Base-by-base conservation (phyloP, 2,113 vertebrate species). In the Periophthalmus modestus region DNA sequence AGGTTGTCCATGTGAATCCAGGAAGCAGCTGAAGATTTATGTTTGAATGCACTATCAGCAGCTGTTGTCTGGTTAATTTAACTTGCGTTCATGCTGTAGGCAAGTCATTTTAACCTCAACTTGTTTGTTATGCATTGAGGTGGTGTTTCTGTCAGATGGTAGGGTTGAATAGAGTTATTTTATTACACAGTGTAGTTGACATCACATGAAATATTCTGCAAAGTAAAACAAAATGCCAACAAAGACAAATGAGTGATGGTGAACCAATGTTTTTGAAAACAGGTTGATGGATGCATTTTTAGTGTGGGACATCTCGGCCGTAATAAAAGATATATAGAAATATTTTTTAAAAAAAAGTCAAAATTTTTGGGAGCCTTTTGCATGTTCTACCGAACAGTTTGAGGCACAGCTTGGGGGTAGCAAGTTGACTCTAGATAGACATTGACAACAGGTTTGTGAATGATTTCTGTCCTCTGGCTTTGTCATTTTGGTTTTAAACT, bases 11-110 rank as follows among this genome's bases (percentile, higher is more conserved):
- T 36, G 34, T 65, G 62, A 39, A 36, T 65, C 10, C 28, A 59
- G 21, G 21, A 28, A 59, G 5, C 21, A 59, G 57, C 21, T 65
- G 62, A n/a, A 65, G 62, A 65, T 65, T 65, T 39, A 65, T 65
- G 10, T 65, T 65, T 65, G 34, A 11, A 43, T 43, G 34, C 18
- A 10, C 19, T 12, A 39, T 39, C 62, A 39, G 34, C 34, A 12
- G 34, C 62, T 65, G 34, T 65, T n/a, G 33, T 36, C 15, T 7
- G 28, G n/a, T 23, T 65, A 5, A 39, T 10, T n/a, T 4, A 39
- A n/a, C 34, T 15, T 34, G 6, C n/a, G 14, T 65, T 39, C 18
- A 28, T 62, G 59, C 58, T 15, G 54, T 12, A 23, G n/a, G 12
- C 2, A n/a, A 10, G 52, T 59, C 10, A 59, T 28, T 28, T 59